These are phyloP conservation scores for Antitype chi DNA, from an alignment of 2,888 invertebrate genomes.

Conservation along the genomic window DNA sequence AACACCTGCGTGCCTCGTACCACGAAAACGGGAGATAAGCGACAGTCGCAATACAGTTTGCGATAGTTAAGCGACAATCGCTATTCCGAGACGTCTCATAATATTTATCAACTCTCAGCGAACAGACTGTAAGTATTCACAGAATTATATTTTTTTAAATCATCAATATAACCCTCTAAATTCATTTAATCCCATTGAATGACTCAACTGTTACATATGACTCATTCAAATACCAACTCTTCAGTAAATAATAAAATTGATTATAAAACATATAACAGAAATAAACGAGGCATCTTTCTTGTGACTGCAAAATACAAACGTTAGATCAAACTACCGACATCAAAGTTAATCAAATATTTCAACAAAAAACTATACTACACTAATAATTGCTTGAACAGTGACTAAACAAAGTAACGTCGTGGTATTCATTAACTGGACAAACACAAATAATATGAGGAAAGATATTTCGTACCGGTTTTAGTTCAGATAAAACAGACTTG, in stretches of 20 bases:
- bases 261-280: constrained; percentile 28
- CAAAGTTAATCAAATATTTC: constrained; percentile 56
- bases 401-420: constrained; percentile 48
- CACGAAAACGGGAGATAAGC: no score
- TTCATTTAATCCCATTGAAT: no score
- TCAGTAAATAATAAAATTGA: not conserved
- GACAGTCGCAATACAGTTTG: no score
- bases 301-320: constrained; percentile 67
- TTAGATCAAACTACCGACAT: constrained; percentile 65
- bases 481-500: not conserved
- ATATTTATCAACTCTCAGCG: no score
- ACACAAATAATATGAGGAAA: constrained; percentile 36
- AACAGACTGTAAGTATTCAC: no score
- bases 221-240: constrained; percentile 36
- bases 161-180: no score
- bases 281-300: constrained; percentile 69
- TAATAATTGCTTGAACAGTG: constrained; percentile 50
- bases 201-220: not conserved
- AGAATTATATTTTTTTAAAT: no score
- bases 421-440: constrained; percentile 48
- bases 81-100: no score
- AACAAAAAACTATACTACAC: constrained; percentile 56
- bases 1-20: no score
- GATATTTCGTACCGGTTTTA: constrained; percentile 39
- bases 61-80: no score